Evolutionary conservation across 2,888 invertebrate species (phyloP).

Genomic region (Cephonodes hylas): DNA sequence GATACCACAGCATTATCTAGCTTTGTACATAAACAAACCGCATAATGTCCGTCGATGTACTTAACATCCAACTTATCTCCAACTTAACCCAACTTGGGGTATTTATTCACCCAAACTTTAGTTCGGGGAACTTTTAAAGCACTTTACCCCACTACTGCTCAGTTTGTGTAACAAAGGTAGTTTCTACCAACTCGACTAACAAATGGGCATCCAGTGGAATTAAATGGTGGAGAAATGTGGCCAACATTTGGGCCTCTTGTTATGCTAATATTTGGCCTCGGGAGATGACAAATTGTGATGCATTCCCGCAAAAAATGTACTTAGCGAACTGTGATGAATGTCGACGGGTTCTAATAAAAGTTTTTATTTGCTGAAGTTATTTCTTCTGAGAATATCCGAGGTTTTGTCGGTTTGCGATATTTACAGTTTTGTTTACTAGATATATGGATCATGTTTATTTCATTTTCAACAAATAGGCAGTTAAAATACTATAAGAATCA

Average conservation of each 20-base stretch:
- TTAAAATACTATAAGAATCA: too few relatives aligned
- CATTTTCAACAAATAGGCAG: too few relatives aligned
- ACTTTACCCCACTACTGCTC: slow-evolving; percentile 36
- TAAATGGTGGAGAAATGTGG: slow-evolving; percentile 46
- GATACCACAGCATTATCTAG: slow-evolving; percentile 2
- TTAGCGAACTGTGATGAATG: slow-evolving; percentile 21
- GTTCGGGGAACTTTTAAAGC: slow-evolving; percentile 49
- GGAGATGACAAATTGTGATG: slow-evolving; percentile 53
- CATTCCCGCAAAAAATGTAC: slow-evolving; percentile 24
- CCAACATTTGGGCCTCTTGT: slow-evolving; percentile 44
- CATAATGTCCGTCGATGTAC: slow-evolving; percentile 40
- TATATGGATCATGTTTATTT: neutral
- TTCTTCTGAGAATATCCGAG: neutral
- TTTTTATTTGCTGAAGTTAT: slow-evolving; percentile 21
- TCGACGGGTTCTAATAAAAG: slow-evolving; percentile 17
- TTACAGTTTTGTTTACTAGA: neutral
- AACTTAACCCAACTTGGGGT: slow-evolving; percentile 40
- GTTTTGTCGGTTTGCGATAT: neutral
- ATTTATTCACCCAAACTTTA: slow-evolving; percentile 48
- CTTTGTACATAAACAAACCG: slow-evolving; percentile 33
- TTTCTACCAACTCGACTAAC: slow-evolving; percentile 40
- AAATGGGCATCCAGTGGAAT: slow-evolving; percentile 44
- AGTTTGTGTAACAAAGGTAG: slow-evolving; percentile 53
- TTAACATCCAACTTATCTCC: slow-evolving; percentile 27
- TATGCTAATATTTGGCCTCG: slow-evolving; percentile 50